Conservation (phyloP, 2,797 vertebrate species). For the Gymnoscopelus microlampas region DNA sequence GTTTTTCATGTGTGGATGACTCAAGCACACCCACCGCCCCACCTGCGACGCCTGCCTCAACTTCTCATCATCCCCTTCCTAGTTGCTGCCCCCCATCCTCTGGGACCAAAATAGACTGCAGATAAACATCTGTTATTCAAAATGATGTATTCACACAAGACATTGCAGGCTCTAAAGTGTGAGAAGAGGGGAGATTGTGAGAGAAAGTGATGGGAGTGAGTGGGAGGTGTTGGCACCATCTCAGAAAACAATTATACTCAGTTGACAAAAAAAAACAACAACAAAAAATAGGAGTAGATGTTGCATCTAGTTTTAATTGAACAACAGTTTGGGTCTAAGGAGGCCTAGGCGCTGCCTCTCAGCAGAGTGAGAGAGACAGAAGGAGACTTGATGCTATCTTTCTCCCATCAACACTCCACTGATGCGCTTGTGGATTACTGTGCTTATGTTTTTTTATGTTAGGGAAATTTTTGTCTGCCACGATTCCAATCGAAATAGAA, state of each 20-base stretch:
- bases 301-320: slow-evolving; percentile 52
- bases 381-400: slow-evolving; percentile 44
- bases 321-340: slow-evolving; percentile 44
- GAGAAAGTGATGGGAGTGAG: slow-evolving; percentile 5
- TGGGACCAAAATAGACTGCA: slow-evolving; percentile 41
- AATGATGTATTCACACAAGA: slow-evolving; percentile 52
- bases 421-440: background rate
- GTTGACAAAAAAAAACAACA: slow-evolving; percentile 48
- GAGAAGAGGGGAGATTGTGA: slow-evolving; percentile 7
- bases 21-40: background rate
- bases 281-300: no score
- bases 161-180: slow-evolving; percentile 31
- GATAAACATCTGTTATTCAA: slow-evolving; percentile 71
- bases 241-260: slow-evolving; percentile 53
- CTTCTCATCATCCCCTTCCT: slow-evolving; percentile 5
- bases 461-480: background rate
- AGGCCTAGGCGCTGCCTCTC: slow-evolving; percentile 18
- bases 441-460: background rate
- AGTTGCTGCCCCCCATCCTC: slow-evolving; percentile 20
- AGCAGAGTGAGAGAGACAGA: slow-evolving; percentile 17
- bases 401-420: background rate
- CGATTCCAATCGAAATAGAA: background rate
- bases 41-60: background rate
- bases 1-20: background rate
- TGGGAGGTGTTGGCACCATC: slow-evolving; percentile 38